Evolutionary conservation across 1,140 invertebrate genomes (phyloP), one percentile per base, ranked within the genome.

Genomic region (Contarinia nasturtii): DNA sequence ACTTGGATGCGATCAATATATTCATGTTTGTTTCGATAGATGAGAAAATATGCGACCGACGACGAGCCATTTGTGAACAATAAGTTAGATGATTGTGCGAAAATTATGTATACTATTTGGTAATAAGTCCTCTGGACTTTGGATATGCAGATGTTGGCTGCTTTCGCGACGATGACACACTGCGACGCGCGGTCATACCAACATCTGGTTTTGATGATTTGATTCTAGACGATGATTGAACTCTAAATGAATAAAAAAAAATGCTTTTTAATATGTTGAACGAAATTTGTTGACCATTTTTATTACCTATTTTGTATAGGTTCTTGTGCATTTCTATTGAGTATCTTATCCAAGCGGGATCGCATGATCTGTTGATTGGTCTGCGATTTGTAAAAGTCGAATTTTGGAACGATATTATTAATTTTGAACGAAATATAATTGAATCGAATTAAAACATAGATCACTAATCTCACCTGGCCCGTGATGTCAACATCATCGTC

Each of bases 401-500:
- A n/a, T n/a, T n/a, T n/a, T n/a, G n/a, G n/a, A n/a, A n/a, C n/a
- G n/a, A 27, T 27, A 27, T 27, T 10, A 27, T 27, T 27, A n/a
- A n/a, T n/a, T n/a, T n/a, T n/a, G n/a, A n/a, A n/a, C n/a, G n/a
- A n/a, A n/a, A n/a, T n/a, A n/a, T n/a, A n/a, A n/a, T n/a, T n/a
- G n/a, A n/a, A n/a, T n/a, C n/a, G n/a, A n/a, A n/a, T n/a, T n/a
- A n/a, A n/a, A n/a, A n/a, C n/a, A n/a, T n/a, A n/a, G n/a, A n/a
- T n/a, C n/a, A n/a, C n/a, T n/a, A n/a, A 40, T 15, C 15, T 47
- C n/a, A 47, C 46, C 37, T 48, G 34, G 19, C 60, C 61, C 0
- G 58, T 59, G 8, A 64, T 64, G 17, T 84, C 79, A 45, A 85
- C 76, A 51, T 82, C 79, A 8, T 76, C 78, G 51, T 82, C 79